Base-by-base conservation (phyloP, 1,140 invertebrate species). In the Caenorhabditis remanei region DNA sequence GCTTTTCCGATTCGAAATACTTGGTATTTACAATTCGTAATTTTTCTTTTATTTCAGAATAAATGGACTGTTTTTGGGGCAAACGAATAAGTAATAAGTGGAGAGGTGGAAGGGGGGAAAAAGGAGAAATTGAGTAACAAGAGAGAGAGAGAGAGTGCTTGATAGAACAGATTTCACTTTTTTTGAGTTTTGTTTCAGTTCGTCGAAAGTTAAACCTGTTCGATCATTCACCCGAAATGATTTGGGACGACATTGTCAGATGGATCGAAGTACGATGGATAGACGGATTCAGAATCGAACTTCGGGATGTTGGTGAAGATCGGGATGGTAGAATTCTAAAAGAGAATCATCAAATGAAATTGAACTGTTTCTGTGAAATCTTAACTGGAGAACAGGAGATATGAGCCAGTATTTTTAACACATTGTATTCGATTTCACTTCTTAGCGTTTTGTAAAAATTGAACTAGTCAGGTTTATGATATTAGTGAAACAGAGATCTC, bases 151-250 rank as follows among this genome's bases (percentile, higher is more conserved):
- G n/a, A n/a, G 65, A 71, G 65, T 71, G 65, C 16, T 21, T 71
- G 65, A 71, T 46, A 46, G 43, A 71, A 71, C 65, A 71, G 65
- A 71, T 5, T 43, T 19, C 40, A 46, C 46, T 71, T 71, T 71
- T 50, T 71, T 43, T 19, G 9, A 32, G 19, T 19, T 43, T 11
- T 16, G 21, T 24, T 32, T 6, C 9, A 7, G n/a, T 19, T 79
- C n/a, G 46, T 32, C 6, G 24, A 79, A 79, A 79, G 53, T 79
- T 24, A 13, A 41, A 71, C 41, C 65, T 71, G 41, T 46, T 71
- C 65, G 7, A 46, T 24, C 71, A 53, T 53, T 53, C 46, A 79
- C 71, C 71, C 19, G 46, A 50, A 13, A 79, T 79, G 71, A 50
- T 79, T 79, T 79, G 43, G 71, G 46, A 50, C 71, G 43, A 71